A percentile compares a stretch with the other conserved stretches of the same genome.
phyloP scores from a whole-genome alignment of 2,888 invertebrate genomes.

The Operophtera brumata region DNA sequence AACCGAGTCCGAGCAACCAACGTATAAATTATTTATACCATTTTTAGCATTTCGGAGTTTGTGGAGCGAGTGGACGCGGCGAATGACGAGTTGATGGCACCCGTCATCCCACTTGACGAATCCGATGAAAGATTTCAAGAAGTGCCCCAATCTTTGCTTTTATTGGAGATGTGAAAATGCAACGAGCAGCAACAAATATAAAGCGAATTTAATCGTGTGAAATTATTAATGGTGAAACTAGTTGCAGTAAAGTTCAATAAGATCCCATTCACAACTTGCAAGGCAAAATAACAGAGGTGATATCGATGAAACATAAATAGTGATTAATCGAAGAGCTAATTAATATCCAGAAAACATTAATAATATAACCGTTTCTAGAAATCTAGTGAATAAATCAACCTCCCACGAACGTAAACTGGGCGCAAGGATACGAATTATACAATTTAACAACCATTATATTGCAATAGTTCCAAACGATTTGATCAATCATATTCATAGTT shows the following conservation, averaged over 20 bases:
- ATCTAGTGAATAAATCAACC: slow-evolving; percentile 44
- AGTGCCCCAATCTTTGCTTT: slow-evolving; percentile 2
- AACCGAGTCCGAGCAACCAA: slow-evolving; percentile 68
- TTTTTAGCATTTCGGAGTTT: slow-evolving; percentile 79
- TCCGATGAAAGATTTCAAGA: slow-evolving; percentile 33
- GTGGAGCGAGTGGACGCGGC: slow-evolving; percentile 53
- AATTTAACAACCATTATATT: slow-evolving; percentile 32
- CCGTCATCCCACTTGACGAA: slow-evolving; percentile 41
- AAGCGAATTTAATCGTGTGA: no score
- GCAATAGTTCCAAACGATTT: slow-evolving; percentile 27
- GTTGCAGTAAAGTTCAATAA: no score
- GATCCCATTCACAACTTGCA: background rate
- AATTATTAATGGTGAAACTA: no score
- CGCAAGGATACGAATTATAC: slow-evolving; percentile 37
- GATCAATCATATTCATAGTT: slow-evolving; percentile 25
- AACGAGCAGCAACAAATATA: no score
- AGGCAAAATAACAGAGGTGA: background rate
- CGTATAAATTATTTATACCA: slow-evolving; percentile 81
- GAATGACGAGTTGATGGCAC: slow-evolving; percentile 44
- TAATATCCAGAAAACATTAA: slow-evolving; percentile 30
- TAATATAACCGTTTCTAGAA: slow-evolving; percentile 33
- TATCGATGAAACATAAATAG: slow-evolving; percentile 20
- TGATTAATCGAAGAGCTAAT: slow-evolving; percentile 27
- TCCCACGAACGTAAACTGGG: slow-evolving; percentile 40
- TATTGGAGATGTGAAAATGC: background rate